Percentiles rank a stretch among this genome's conserved stretches.
Conservation (phyloP, 2,113 vertebrate genomes). For the Osmerus eperlanus region DNA sequence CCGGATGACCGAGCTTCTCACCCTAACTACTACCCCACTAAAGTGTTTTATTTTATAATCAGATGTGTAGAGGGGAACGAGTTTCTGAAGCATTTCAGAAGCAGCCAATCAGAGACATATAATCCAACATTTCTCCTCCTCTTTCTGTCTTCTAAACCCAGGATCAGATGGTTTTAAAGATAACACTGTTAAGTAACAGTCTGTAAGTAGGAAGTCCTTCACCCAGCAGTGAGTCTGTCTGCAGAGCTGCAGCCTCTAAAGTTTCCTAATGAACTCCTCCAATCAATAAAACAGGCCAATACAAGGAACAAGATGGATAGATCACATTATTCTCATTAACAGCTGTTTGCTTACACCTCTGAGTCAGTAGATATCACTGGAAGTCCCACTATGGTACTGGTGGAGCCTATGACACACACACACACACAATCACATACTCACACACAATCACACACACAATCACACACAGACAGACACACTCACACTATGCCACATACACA, state of each 20-base stretch:
- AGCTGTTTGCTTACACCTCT: neutral
- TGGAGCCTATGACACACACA: no score
- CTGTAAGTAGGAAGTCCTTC: neutral
- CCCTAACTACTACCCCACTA: no score
- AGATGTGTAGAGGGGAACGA: no score
- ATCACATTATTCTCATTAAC: slow-evolving; percentile 23
- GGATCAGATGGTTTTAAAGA: no score
- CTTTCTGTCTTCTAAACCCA: no score
- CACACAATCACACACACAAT: neutral
- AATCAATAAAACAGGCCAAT: slow-evolving; percentile 21
- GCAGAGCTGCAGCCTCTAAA: neutral
- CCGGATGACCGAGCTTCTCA: no score
- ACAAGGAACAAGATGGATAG: slow-evolving; percentile 16
- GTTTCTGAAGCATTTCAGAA: no score
- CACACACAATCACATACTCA: neutral
- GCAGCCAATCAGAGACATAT: no score
- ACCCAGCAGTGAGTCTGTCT: neutral
- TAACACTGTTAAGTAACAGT: no score
- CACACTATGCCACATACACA: neutral
- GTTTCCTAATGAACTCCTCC: slow-evolving; percentile 20
- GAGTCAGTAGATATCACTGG: neutral
- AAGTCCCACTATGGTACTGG: no score
- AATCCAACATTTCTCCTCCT: no score
- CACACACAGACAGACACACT: neutral
- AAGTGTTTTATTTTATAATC: no score